A percentile compares a stretch with the other conserved stretches of the same genome.
These are phyloP conservation scores for Mirza zaza DNA, from an alignment of 2,113 vertebrate species.

Conservation along the genomic window DNA sequence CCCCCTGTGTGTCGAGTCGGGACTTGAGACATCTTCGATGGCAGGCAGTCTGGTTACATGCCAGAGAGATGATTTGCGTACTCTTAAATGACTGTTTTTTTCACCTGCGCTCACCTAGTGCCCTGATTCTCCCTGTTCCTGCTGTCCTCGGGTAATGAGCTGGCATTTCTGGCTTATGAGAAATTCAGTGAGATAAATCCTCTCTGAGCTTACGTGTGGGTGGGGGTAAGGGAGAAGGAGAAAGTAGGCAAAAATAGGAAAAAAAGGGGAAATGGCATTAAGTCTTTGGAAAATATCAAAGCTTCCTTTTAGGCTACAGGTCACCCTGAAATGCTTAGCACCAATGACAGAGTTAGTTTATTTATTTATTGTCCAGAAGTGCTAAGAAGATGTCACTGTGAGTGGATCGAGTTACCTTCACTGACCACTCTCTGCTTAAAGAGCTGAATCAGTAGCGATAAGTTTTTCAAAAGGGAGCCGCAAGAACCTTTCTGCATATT, in stretches of 20 bases:
- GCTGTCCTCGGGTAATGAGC: constrained; percentile 16
- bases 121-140: background rate
- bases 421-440: background rate
- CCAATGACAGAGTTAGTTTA: background rate
- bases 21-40: background rate
- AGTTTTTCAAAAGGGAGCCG: background rate
- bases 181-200: constrained; percentile 33
- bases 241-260: background rate
- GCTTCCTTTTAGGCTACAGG: background rate
- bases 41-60: background rate
- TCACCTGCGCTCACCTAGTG: constrained; percentile 16
- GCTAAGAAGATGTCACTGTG: background rate
- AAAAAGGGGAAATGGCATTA: background rate
- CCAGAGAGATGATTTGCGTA: constrained; percentile 36
- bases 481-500: background rate
- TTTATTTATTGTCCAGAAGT: background rate
- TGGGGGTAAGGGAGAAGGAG: background rate
- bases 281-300: background rate
- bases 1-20: background rate
- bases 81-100: constrained; percentile 23
- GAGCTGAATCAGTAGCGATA: constrained; percentile 8
- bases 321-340: background rate
- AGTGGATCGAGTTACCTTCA: background rate
- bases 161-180: constrained; percentile 41
- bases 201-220: background rate